phyloP scores from a whole-genome alignment of 2,888 invertebrate species.

The Nomada fucata region DNA sequence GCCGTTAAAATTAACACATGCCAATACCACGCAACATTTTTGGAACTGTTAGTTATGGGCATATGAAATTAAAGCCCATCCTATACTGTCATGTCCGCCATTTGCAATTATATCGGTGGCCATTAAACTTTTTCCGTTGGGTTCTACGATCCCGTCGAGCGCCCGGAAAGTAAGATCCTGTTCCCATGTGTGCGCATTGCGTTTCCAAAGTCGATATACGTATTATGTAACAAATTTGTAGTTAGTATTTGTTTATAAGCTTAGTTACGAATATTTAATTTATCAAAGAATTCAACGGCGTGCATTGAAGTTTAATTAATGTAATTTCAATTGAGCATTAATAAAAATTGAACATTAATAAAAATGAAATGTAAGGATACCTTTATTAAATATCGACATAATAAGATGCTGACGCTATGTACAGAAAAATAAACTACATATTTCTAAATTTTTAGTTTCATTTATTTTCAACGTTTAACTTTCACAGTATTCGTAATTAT shows the following conservation, averaged over 20 bases:
- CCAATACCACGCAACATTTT: slow-evolving; percentile 49
- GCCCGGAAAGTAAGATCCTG: not conserved
- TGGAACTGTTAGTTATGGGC: slow-evolving; percentile 39
- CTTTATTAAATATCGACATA: too few relatives aligned
- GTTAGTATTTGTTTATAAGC: too few relatives aligned
- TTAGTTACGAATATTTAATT: too few relatives aligned
- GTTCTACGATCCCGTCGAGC: slow-evolving; percentile 6
- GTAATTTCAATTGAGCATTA: too few relatives aligned
- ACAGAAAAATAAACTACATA: not conserved
- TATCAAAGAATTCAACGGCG: too few relatives aligned
- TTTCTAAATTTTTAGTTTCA: not conserved
- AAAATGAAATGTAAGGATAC: too few relatives aligned
- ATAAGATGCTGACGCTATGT: too few relatives aligned
- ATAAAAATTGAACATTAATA: too few relatives aligned
- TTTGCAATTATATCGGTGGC: slow-evolving; percentile 71
- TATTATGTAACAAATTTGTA: too few relatives aligned
- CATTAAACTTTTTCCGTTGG: slow-evolving; percentile 55
- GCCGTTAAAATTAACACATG: slow-evolving; percentile 53
- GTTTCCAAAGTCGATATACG: too few relatives aligned
- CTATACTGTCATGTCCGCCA: slow-evolving; percentile 75
- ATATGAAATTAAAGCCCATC: slow-evolving; percentile 63
- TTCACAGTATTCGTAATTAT: not conserved
- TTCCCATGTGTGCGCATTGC: slow-evolving; percentile 10
- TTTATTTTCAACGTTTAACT: not conserved
- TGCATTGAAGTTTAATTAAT: too few relatives aligned